Conservation (phyloP, 2,113 vertebrate genomes). For the Perca flavescens region DNA sequence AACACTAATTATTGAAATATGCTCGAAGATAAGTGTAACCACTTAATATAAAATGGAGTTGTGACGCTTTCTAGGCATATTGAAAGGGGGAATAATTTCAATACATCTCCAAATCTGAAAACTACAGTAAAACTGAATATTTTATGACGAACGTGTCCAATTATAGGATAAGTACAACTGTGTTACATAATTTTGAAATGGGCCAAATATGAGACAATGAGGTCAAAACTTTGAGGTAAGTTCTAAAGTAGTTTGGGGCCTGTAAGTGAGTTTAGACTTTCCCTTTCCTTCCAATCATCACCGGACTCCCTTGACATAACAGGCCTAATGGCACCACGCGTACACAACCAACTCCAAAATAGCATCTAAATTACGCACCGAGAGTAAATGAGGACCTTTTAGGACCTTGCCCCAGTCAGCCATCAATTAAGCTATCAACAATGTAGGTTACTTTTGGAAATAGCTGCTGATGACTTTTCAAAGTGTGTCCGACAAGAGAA, state of each 20-base stretch:
- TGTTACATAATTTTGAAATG: constrained; percentile 40
- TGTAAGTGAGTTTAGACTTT: constrained; percentile 41
- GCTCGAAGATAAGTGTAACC: constrained; percentile 9
- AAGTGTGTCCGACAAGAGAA: constrained; percentile 42
- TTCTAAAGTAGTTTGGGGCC: constrained; percentile 58
- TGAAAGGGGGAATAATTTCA: constrained; percentile 24
- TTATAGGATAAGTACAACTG: constrained; percentile 40
- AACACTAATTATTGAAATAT: constrained; percentile 41
- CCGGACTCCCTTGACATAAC: constrained; percentile 43
- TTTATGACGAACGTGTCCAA: constrained; percentile 40
- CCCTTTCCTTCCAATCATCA: constrained; percentile 28
- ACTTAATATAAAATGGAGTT: constrained; percentile 11
- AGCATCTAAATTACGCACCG: constrained; percentile 66
- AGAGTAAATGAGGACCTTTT: constrained; percentile 64
- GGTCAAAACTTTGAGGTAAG: constrained; percentile 59
- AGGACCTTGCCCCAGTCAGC: constrained; percentile 57
- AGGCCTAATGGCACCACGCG: constrained; percentile 54
- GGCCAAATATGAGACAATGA: constrained; percentile 27
- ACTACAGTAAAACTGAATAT: constrained; percentile 40
- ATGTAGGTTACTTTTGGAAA: constrained; percentile 65
- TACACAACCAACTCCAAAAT: constrained; percentile 61
- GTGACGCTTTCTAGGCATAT: constrained; percentile 47
- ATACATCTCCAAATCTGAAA: constrained; percentile 52
- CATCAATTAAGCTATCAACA: constrained; percentile 69
- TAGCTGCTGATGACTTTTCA: constrained; percentile 58